Conservation (phyloP, 1,140 invertebrate genomes). For the Acromyrmex charruanus region DNA sequence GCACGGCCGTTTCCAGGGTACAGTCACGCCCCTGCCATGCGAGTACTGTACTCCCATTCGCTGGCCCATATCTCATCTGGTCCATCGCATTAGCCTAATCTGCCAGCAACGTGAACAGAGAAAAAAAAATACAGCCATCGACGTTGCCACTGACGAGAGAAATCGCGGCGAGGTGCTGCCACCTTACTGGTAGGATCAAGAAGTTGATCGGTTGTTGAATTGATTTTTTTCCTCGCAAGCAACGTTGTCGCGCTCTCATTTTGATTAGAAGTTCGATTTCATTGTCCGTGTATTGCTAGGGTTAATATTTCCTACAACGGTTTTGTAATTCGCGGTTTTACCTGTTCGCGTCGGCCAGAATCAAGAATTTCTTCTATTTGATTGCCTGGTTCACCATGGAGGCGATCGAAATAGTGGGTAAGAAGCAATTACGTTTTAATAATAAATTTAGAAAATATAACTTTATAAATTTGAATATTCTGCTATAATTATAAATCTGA, state of each 20-base stretch:
- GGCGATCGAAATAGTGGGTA: slow-evolving; percentile 16
- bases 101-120: slow-evolving; percentile 73
- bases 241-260: slow-evolving; percentile 42
- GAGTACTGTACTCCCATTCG: slow-evolving; percentile 84
- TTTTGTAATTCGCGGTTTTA: background rate
- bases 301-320: slow-evolving; percentile 15
- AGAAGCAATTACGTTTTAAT: slow-evolving; percentile 8
- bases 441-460: background rate
- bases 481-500: background rate
- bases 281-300: slow-evolving; percentile 24
- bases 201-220: slow-evolving; percentile 78
- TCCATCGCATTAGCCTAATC: slow-evolving; percentile 86
- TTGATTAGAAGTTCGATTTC: slow-evolving; percentile 36
- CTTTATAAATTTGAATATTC: background rate
- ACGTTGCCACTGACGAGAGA: slow-evolving; percentile 79
- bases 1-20: slow-evolving; percentile 85
- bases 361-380: background rate
- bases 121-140: slow-evolving; percentile 83
- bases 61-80: slow-evolving; percentile 86
- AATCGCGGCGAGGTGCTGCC: slow-evolving; percentile 85
- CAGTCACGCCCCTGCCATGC: slow-evolving; percentile 84
- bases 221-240: slow-evolving; percentile 79
- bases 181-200: slow-evolving; percentile 76
- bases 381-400: background rate
- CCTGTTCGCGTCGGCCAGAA: slow-evolving; percentile 29